Percentiles rank a stretch among this genome's conserved stretches.
Evolutionary conservation across 2,888 invertebrate species (phyloP).

Genomic region (Stegophylla sp.): DNA sequence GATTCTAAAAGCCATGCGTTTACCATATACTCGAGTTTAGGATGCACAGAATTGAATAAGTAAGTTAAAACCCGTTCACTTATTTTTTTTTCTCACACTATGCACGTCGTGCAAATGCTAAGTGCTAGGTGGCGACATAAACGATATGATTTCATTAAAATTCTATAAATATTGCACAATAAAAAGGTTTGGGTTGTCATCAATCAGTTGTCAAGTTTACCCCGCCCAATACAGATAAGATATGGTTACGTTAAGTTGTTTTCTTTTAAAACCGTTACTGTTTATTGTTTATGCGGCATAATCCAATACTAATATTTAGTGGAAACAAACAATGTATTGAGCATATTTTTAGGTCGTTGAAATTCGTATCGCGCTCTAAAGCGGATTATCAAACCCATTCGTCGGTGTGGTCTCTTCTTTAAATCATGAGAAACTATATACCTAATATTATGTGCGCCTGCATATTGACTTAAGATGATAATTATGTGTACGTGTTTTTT

Average conservation of each 20-base stretch:
- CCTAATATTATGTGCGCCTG: neutral
- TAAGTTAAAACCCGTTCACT: neutral
- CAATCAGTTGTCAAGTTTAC: slow-evolving; percentile 54
- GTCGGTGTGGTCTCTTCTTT: neutral
- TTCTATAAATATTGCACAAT: slow-evolving; percentile 45
- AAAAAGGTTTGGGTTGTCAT: slow-evolving; percentile 45
- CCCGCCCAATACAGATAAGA: slow-evolving; percentile 43
- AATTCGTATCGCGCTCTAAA: slow-evolving; percentile 14
- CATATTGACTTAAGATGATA: slow-evolving; percentile 5
- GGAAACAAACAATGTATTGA: slow-evolving; percentile 34
- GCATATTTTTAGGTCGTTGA: slow-evolving; percentile 38
- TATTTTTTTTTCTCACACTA: neutral
- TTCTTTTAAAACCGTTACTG: slow-evolving; percentile 29
- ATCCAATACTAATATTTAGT: slow-evolving; percentile 42
- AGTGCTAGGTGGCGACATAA: slow-evolving; percentile 49
- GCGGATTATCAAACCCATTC: slow-evolving; percentile 28
- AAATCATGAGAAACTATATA: neutral
- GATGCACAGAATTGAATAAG: neutral
- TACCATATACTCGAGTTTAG: neutral
- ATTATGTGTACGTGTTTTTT: neutral
- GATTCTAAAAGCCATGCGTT: neutral
- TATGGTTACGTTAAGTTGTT: slow-evolving; percentile 41
- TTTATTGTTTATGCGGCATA: slow-evolving; percentile 47
- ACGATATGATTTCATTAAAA: slow-evolving; percentile 48
- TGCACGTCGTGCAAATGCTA: neutral